Percentiles rank a stretch among this genome's conserved stretches.
Conservation (phyloP, 1,140 invertebrate species). For the Drosophila auraria region DNA sequence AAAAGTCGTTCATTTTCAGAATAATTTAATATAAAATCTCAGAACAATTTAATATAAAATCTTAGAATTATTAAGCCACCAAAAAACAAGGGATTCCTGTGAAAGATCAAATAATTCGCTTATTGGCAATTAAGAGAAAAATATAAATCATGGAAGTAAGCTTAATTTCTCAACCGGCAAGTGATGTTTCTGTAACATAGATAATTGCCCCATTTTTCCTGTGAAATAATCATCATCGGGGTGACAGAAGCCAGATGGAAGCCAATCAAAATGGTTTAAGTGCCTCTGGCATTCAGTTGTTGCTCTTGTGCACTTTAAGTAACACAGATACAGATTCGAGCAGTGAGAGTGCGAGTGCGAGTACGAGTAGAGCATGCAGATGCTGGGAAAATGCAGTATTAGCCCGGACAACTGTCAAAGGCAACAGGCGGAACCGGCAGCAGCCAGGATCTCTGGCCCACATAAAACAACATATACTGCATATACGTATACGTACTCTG, state of each 20-base stretch:
- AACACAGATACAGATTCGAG: slow-evolving; percentile 30
- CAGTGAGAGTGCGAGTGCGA: background rate
- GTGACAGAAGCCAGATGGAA: slow-evolving; percentile 12
- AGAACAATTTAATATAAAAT: too few relatives aligned
- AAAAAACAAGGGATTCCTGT: too few relatives aligned
- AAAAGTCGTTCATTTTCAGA: too few relatives aligned
- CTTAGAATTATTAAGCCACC: too few relatives aligned
- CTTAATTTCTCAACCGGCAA: background rate
- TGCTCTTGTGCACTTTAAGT: slow-evolving; percentile 40
- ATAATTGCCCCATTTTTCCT: slow-evolving; percentile 6
- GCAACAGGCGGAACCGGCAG: slow-evolving; percentile 59
- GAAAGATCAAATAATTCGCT: background rate
- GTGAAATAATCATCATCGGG: slow-evolving; percentile 12
- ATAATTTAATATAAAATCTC: too few relatives aligned
- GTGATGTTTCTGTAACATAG: background rate
- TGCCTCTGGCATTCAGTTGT: slow-evolving; percentile 26
- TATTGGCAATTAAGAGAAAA: background rate
- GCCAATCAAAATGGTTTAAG: slow-evolving; percentile 48
- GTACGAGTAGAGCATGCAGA: slow-evolving; percentile 37
- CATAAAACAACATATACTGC: slow-evolving; percentile 39
- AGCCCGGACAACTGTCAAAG: slow-evolving; percentile 61
- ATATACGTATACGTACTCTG: slow-evolving; percentile 10
- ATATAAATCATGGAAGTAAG: background rate
- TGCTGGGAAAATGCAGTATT: slow-evolving; percentile 50
- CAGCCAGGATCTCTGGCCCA: slow-evolving; percentile 34